Conservation (phyloP, 2,113 vertebrate genomes). For the Chamaea fasciata region DNA sequence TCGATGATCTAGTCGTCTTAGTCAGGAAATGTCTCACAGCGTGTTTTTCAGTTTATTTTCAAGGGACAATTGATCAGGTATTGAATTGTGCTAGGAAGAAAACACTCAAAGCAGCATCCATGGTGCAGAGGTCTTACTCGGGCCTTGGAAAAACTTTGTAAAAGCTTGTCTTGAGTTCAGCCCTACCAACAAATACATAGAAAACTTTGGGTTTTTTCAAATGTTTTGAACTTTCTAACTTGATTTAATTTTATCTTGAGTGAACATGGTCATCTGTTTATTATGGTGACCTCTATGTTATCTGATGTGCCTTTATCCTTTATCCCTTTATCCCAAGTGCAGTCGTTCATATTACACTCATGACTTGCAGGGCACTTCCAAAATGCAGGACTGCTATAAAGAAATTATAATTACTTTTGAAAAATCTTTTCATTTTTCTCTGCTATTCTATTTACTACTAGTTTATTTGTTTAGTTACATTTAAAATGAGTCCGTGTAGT, state of each 20-base stretch:
- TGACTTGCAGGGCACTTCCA: neutral
- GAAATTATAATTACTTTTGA: neutral
- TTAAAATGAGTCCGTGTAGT: neutral
- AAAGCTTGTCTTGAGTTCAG: neutral
- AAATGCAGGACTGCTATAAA: neutral
- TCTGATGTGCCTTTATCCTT: neutral
- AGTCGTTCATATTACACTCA: neutral
- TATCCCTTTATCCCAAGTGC: neutral
- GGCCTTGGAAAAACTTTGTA: neutral
- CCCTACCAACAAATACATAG: neutral
- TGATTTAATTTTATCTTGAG: neutral
- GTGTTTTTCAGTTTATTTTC: neutral
- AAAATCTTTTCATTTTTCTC: neutral
- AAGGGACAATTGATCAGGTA: neutral
- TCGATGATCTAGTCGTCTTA: neutral
- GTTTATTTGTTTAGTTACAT: neutral
- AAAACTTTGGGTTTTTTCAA: neutral
- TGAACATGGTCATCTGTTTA: neutral
- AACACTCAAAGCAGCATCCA: fast-evolving
- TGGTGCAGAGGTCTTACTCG: neutral
- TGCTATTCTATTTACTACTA: neutral
- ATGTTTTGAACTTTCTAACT: neutral
- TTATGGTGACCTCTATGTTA: neutral
- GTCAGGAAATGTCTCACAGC: neutral
- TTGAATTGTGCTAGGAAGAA: neutral